These are phyloP conservation scores for Dolichotis patagonum DNA, from an alignment of 2,113 vertebrate species.

Conservation along the genomic window DNA sequence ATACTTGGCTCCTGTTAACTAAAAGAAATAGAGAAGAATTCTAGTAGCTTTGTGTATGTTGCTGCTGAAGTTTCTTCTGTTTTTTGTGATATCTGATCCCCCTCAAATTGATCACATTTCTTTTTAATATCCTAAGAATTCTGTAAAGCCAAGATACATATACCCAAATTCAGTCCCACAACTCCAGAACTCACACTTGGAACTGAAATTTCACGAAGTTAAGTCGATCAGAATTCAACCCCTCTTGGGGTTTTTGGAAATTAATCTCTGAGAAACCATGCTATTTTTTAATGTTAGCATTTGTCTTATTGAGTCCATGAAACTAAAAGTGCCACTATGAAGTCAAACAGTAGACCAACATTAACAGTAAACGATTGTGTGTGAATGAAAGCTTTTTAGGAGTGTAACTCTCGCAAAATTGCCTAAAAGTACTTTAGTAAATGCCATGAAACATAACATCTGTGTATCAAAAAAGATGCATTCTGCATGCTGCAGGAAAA, in stretches of 20 bases:
- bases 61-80: not conserved
- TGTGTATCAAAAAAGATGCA: conserved; percentile 51
- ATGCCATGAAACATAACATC: conserved; percentile 68
- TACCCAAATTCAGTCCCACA: not conserved
- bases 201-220: conserved; percentile 39
- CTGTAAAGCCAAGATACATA: not conserved
- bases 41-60: not conserved
- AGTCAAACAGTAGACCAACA: conserved; percentile 49
- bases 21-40: conserved; percentile 22
- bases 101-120: conserved; percentile 3
- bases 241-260: conserved; percentile 25
- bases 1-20: conserved; percentile 45
- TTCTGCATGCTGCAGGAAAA: conserved; percentile 20
- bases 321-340: conserved; percentile 32
- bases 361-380: conserved; percentile 53
- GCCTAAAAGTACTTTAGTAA: conserved; percentile 63
- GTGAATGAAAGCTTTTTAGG: conserved; percentile 66
- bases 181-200: conserved; percentile 49
- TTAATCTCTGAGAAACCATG: not conserved
- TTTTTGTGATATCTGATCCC: conserved; percentile 11
- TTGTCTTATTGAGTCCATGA: conserved; percentile 52
- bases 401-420: conserved; percentile 62
- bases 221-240: not conserved
- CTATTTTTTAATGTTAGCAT: conserved; percentile 20
- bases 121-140: conserved; percentile 49